These are phyloP conservation scores for Enteromius unitaeniatus DNA, from an alignment of 2,797 vertebrate genomes.

Conservation along the genomic window DNA sequence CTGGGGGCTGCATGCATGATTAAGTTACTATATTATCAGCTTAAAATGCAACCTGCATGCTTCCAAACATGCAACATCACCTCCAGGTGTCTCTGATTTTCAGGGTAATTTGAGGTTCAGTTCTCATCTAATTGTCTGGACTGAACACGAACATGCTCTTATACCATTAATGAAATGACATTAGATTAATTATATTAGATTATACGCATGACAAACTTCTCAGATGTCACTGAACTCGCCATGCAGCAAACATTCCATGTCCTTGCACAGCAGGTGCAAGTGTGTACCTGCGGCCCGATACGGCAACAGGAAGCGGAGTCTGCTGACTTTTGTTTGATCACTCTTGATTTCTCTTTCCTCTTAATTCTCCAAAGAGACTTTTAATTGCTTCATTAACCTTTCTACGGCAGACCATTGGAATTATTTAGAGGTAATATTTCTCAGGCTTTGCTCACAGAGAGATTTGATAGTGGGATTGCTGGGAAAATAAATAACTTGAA, in stretches of 20 bases:
- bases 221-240: conserved; percentile 36
- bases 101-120: background rate
- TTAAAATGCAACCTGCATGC: background rate
- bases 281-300: conserved; percentile 34
- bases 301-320: conserved; percentile 28
- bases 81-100: background rate
- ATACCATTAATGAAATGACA: background rate
- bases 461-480: conserved; percentile 51
- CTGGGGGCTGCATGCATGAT: background rate
- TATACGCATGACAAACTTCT: background rate
- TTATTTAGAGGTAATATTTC: conserved; percentile 66
- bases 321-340: conserved; percentile 48
- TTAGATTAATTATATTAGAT: background rate
- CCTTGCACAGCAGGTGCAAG: background rate
- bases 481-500: conserved; percentile 56
- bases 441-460: conserved; percentile 46
- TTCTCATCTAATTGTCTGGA: background rate
- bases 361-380: conserved; percentile 60
- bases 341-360: conserved; percentile 49
- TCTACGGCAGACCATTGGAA: conserved; percentile 60
- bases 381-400: conserved; percentile 74
- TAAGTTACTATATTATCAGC: background rate
- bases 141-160: background rate
- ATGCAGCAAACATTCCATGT: conserved; percentile 27
- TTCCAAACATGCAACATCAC: conserved; percentile 31